Evolutionary conservation across 2,888 invertebrate genomes (phyloP), one percentile per base, ranked within the genome.

Genomic region (Campoplex capitator): DNA sequence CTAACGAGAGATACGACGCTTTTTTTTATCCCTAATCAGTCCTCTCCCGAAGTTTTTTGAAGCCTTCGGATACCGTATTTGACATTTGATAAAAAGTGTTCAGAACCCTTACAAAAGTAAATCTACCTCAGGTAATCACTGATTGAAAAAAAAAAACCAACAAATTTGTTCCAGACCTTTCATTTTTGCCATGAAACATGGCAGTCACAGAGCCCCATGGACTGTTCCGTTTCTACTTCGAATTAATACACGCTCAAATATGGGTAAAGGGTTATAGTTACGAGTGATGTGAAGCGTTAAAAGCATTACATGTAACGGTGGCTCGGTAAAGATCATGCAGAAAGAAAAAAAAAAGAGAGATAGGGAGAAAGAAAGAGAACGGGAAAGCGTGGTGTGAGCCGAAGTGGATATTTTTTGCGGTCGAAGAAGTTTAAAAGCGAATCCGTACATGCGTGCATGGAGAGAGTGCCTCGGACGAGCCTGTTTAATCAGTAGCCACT

Each of bases 401-500:
- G 71, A 86, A 82, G 75, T 54, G 67, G 87, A 62, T 77, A 71
- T 76, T 68, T 83, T 83, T 83, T 67, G 79, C 77, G 77, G 67
- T 81, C 58, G 73, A 81, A 82, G 77, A 67, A 83, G 88, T 83
- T 82, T 65, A 77, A 86, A 88, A 80, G 83, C 84, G 86, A 86
- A 83, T 70, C 77, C 76, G 68, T 86, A 84, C 79, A 71, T 88
- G 77, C 77, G 77, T 83, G 76, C 42, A 73, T 54, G 32, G 56
- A 71, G 56, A 71, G 45, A 54, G 76, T 42, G 56, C 51, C 73
- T 73, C 54, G 73, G 78, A 83, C 80, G 68, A 74, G 86, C 74
- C 83, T 65, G 88, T 86, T 83, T 88, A 88, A 88, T 88, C 88
- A 88, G 86, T 85, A 80, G 71, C 84, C 83, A 80, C 86, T 67